Conservation (phyloP, 2,113 vertebrate genomes). For the Psettodes erumei region DNA sequence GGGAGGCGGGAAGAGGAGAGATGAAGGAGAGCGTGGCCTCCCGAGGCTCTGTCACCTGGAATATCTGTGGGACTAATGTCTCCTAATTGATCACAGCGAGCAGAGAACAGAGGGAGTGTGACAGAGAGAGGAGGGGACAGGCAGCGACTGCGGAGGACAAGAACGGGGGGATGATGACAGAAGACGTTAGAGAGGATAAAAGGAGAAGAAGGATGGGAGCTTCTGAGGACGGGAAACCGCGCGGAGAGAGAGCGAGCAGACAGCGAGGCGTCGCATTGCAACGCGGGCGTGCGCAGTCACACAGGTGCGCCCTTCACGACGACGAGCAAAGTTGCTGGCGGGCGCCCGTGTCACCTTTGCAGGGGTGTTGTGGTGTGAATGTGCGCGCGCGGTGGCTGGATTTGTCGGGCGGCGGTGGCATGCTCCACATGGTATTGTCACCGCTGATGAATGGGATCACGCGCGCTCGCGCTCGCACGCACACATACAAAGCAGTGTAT, state of each 20-base stretch:
- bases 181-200: constrained; percentile 40
- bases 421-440: constrained; percentile 73
- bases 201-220: constrained; percentile 9
- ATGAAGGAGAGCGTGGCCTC: constrained; percentile 67
- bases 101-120: constrained; percentile 63
- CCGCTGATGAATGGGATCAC: constrained; percentile 69
- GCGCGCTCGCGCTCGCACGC: background rate
- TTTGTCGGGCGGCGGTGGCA: constrained; percentile 65
- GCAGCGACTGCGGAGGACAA: constrained; percentile 53
- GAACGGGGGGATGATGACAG: constrained; percentile 23
- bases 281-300: constrained; percentile 20
- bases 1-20: constrained; percentile 57
- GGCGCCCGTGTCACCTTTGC: constrained; percentile 76
- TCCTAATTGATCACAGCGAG: constrained; percentile 77
- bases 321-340: constrained; percentile 71
- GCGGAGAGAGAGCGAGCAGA: constrained; percentile 3
- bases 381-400: constrained; percentile 54
- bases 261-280: constrained; percentile 10
- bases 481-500: constrained; percentile 38
- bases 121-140: constrained; percentile 59
- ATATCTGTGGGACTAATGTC: constrained; percentile 77
- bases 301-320: constrained; percentile 71
- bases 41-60: constrained; percentile 77
- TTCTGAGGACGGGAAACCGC: constrained; percentile 23
- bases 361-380: constrained; percentile 56